A percentile compares a stretch with the other conserved stretches of the same genome.
Evolutionary conservation across 1,140 invertebrate genomes (phyloP).

Genomic region (Dendrolimus punctatus): DNA sequence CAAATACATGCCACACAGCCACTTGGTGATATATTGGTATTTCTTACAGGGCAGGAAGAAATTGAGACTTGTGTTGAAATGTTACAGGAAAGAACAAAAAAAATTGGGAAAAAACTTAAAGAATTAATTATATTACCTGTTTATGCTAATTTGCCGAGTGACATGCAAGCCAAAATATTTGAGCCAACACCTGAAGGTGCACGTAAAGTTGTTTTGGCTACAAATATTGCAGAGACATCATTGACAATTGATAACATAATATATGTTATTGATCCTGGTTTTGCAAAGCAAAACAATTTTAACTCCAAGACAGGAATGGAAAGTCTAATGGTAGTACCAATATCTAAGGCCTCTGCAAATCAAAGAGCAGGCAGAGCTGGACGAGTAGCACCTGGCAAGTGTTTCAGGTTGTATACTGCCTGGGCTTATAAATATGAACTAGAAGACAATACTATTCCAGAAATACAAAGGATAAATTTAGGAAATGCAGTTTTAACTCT

Average conservation of each 20-base stretch:
- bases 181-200: conserved; percentile 95
- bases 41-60: conserved; percentile 96
- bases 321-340: conserved; percentile 96
- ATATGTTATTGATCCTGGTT: conserved; percentile 99
- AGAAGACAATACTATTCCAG: conserved; percentile 97
- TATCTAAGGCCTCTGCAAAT: conserved; percentile 97
- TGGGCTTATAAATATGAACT: conserved; percentile 99
- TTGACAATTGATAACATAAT: conserved; percentile 99
- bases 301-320: conserved; percentile 99
- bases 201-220: conserved; percentile 96
- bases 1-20: conserved; percentile 99
- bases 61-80: conserved; percentile 97
- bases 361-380: conserved; percentile 95
- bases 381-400: conserved; percentile 95
- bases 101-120: conserved; percentile 93
- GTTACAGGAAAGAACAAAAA: conserved; percentile 89
- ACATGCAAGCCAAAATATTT: conserved; percentile 99
- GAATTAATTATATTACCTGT: conserved; percentile 97
- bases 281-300: conserved; percentile 99
- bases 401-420: conserved; percentile 96
- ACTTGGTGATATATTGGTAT: conserved; percentile 95
- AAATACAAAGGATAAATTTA: conserved; percentile 98
- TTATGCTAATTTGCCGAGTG: conserved; percentile 98
- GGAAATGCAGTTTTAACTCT: conserved; percentile 97
- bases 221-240: conserved; percentile 99